A percentile compares a stretch with the other conserved stretches of the same genome.
These are phyloP conservation scores for Pentamera pediparva DNA, from an alignment of 53 echinoderm and acorn worm species.

Conservation along the genomic window DNA sequence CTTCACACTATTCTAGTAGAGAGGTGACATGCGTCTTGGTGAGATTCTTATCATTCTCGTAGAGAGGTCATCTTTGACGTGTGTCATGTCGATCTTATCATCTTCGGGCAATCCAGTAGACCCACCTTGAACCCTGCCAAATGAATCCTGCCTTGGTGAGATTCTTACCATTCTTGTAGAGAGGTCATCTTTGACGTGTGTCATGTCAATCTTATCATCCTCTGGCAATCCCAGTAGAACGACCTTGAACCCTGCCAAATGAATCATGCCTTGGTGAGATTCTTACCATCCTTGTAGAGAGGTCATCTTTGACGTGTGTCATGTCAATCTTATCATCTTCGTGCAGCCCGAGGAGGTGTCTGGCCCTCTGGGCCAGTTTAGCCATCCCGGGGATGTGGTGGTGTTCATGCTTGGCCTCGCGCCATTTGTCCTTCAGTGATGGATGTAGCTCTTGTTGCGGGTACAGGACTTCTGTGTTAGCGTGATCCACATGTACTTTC, in stretches of 20 bases:
- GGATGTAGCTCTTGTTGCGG: constrained; percentile 19
- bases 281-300: constrained; percentile 16
- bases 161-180: constrained; percentile 13
- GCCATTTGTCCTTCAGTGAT: constrained; percentile 6
- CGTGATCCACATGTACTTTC: constrained; percentile 14
- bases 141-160: too few species aligned
- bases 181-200: constrained; percentile 20
- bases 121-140: too few species aligned
- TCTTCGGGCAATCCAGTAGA: too few species aligned
- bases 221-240: background rate
- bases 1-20: background rate
- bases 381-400: background rate
- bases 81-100: constrained; percentile 7
- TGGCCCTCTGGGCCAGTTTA: background rate
- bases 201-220: constrained; percentile 16
- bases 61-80: constrained; percentile 21
- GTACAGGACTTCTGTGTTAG: constrained; percentile 17
- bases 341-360: background rate
- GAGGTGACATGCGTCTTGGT: too few species aligned
- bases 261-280: too few species aligned
- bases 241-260: too few species aligned
- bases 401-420: constrained; percentile 10
- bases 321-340: constrained; percentile 20
- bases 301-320: constrained; percentile 13
- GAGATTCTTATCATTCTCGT: constrained; percentile 9